Percentiles rank a stretch among this genome's conserved stretches.
Conservation (phyloP, 2,113 vertebrate species). For the Pristiophorus japonicus region DNA sequence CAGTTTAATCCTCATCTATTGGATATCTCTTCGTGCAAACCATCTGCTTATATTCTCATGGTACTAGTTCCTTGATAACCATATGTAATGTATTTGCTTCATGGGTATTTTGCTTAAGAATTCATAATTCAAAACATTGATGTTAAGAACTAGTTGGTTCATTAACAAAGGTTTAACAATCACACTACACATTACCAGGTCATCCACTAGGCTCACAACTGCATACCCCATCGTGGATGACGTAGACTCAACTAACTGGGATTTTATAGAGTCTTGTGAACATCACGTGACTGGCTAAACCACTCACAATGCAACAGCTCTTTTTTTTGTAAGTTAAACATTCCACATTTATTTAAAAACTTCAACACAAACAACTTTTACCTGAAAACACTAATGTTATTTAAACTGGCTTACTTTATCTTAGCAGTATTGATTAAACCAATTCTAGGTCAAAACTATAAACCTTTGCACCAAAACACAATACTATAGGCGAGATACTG, state of each 20-base stretch:
- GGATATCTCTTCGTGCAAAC: neutral
- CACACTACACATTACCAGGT: too few species aligned
- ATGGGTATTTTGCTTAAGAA: too few species aligned
- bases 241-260: too few species aligned
- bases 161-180: too few species aligned
- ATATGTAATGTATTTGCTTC: too few species aligned
- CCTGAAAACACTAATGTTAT: neutral
- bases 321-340: neutral
- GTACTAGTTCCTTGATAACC: neutral
- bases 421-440: neutral
- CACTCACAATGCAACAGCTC: too few species aligned
- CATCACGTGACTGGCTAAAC: too few species aligned
- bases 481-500: neutral
- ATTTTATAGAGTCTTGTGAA: too few species aligned
- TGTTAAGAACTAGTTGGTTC: too few species aligned
- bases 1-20: neutral
- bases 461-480: neutral
- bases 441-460: neutral
- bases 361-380: neutral
- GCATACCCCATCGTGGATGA: too few species aligned
- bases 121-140: too few species aligned
- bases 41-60: neutral
- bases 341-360: conserved; percentile 21
- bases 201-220: too few species aligned
- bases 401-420: neutral